Base-by-base conservation (phyloP, 2,113 vertebrate genomes). In the Harpagus bidentatus region DNA sequence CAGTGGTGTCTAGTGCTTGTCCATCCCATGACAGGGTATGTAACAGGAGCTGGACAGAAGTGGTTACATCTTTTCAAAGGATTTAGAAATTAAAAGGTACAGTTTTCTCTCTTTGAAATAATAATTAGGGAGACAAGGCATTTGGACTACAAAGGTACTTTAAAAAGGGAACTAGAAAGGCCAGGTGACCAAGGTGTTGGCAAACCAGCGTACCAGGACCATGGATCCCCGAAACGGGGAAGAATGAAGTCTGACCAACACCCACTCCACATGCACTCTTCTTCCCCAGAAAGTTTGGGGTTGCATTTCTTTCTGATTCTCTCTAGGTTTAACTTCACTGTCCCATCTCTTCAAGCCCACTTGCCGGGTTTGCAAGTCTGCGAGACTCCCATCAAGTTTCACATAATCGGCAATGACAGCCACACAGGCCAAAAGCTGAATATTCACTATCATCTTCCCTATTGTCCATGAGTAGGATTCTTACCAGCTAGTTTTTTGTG, bases 171-270 rank as follows among this genome's bases (percentile, higher is more conserved):
- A 53, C n/a, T 50, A 61, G 77, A 89, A 86, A 86, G 59, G 11
- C 26, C 56, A 40, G 26, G 56, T 76, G 56, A 47, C 42, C 22
- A 45, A 58, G 13, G 26, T n/a, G 32, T 32, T 45, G 56, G 52
- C 47, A 86, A 88, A 74, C 13, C 63, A 74, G 59, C 13, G 1
- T 10, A 22, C 25, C 34, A 85, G 66, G 18, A 50, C 28, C 1
- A 1, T 3, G 8, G 5, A 1, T 15, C 56, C 47, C 71, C 47
- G 20, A 23, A 71, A 12, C 0, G 0, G 31, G 4, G 43, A 81
- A 53, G 43, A 86, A 52, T 3, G 2, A 86, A 53, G 21, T 50
- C 42, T 69, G 70, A 47, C 26, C 47, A 74, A 42, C 32, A 55
- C 40, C 38, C 31, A n/a, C 23, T 14, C 36, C 31, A 9, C 19